These are phyloP conservation scores for Rhineura floridana DNA, from an alignment of 2,113 vertebrate species.

Conservation along the genomic window DNA sequence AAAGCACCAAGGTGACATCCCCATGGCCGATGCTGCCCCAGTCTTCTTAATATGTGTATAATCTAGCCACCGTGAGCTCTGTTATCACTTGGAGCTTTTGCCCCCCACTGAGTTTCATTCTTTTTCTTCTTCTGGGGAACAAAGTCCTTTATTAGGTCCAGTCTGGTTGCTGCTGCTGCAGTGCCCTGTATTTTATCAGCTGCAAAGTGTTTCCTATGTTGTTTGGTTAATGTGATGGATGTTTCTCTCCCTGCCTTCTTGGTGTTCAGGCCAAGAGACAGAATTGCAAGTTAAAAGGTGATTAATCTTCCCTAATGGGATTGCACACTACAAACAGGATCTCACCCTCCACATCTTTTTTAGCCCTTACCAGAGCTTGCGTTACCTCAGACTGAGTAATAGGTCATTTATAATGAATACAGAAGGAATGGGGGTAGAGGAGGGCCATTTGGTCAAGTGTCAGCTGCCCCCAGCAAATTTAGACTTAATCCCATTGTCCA, in stretches of 20 bases:
- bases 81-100: neutral
- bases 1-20: neutral
- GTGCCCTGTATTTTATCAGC: conserved; percentile 29
- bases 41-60: neutral
- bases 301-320: conserved; percentile 75
- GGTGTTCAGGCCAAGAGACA: conserved; percentile 59
- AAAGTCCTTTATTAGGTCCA: neutral
- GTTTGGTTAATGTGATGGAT: conserved; percentile 71
- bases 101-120: neutral
- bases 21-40: neutral
- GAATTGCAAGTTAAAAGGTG: conserved; percentile 63
- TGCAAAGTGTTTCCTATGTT: conserved; percentile 35
- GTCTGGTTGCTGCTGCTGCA: neutral
- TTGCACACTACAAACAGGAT: conserved; percentile 54
- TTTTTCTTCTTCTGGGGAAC: neutral
- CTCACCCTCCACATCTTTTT: conserved; percentile 69
- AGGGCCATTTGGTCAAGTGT: conserved; percentile 59
- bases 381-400: conserved; percentile 72
- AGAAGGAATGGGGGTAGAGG: conserved; percentile 27
- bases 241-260: conserved; percentile 55
- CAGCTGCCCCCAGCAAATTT: conserved; percentile 51
- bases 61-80: neutral
- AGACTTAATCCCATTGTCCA: conserved; percentile 60
- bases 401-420: conserved; percentile 65
- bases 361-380: conserved; percentile 60